These are phyloP conservation scores for Cairina moschata DNA, from an alignment of 2,113 vertebrate genomes.

Conservation along the genomic window DNA sequence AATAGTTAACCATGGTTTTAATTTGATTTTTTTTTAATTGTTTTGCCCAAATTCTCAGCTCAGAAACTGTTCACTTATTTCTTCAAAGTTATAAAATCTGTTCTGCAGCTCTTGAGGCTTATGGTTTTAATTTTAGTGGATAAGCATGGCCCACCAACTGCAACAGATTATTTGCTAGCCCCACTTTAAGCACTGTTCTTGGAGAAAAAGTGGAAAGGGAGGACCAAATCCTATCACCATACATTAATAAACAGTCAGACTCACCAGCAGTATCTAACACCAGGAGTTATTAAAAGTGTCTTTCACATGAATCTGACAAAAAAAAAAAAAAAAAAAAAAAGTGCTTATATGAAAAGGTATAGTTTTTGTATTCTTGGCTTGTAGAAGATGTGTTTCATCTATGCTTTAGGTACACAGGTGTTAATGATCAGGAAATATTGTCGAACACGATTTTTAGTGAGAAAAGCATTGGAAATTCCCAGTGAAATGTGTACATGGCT, in stretches of 20 bases:
- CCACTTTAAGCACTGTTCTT: not conserved
- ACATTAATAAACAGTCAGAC: not conserved
- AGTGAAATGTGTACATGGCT: slow-evolving; percentile 62
- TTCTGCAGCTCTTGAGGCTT: not conserved
- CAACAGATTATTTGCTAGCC: not conserved
- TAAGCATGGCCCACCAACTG: not conserved
- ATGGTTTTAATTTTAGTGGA: not conserved
- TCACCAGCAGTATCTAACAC: not conserved
- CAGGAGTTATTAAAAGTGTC: not conserved
- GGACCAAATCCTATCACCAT: not conserved
- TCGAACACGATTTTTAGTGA: slow-evolving; percentile 68
- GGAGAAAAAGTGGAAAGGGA: not conserved
- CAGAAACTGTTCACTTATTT: not conserved
- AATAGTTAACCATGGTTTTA: not conserved
- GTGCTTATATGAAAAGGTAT: not conserved
- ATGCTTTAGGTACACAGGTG: slow-evolving; percentile 54
- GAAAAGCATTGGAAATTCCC: slow-evolving; percentile 62
- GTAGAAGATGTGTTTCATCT: not conserved
- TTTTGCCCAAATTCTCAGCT: not conserved
- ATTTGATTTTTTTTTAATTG: not conserved
- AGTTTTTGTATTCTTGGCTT: slow-evolving; percentile 52
- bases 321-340: too few relatives aligned
- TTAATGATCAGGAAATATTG: slow-evolving; percentile 69
- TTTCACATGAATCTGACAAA: not conserved
- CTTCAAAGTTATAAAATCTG: not conserved